These are phyloP conservation scores for Pseudopodoces humilis DNA, from an alignment of 2,113 vertebrate species.

Conservation along the genomic window DNA sequence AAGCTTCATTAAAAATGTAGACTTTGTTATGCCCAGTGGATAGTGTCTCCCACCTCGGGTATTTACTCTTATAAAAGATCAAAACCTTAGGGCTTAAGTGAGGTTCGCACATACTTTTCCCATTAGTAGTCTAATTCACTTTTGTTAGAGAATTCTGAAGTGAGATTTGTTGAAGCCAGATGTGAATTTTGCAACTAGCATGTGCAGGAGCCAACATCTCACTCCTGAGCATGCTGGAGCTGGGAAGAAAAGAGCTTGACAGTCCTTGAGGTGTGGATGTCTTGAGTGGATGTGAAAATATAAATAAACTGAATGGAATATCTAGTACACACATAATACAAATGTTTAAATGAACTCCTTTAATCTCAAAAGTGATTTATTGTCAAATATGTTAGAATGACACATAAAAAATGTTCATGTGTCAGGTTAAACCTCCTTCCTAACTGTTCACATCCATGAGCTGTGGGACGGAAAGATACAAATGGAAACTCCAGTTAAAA, in stretches of 20 bases:
- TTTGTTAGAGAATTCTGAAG: not conserved
- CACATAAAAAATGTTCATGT: not conserved
- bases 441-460: not conserved
- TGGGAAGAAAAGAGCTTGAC: not conserved
- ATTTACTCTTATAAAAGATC: not conserved
- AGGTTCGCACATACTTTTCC: not conserved
- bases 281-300: not conserved
- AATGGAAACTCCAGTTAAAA: not conserved
- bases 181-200: not conserved
- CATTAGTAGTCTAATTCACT: not conserved
- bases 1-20: not conserved
- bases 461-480: not conserved
- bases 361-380: not conserved
- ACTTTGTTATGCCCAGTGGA: not conserved
- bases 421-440: not conserved
- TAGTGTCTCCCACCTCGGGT: rapidly evolving
- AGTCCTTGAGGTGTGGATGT: not conserved
- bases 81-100: not conserved
- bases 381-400: not conserved
- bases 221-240: not conserved
- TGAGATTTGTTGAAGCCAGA: not conserved
- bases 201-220: not conserved
- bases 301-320: not conserved
- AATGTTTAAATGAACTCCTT: not conserved
- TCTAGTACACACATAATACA: not conserved